phyloP scores from a whole-genome alignment of 2,888 invertebrate species.

The Loripinus fragilis region DNA sequence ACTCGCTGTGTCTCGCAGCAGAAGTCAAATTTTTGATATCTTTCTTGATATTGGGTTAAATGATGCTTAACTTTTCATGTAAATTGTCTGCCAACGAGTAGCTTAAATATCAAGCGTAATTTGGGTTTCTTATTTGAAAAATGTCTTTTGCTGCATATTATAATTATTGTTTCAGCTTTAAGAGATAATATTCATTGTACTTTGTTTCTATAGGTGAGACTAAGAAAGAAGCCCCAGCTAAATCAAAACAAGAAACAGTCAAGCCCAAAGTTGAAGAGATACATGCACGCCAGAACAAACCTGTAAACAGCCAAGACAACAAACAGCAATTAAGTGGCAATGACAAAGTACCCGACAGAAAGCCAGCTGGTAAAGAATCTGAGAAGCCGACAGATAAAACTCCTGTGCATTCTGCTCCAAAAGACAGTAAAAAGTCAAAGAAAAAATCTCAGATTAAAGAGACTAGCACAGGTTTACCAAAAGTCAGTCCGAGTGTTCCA shows the following conservation, averaged over 20 bases:
- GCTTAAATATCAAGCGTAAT: too few relatives aligned
- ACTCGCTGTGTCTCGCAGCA: too few relatives aligned
- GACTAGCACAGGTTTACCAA: constrained; percentile 67
- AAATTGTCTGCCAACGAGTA: too few relatives aligned
- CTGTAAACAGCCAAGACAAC: neutral
- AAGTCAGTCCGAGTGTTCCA: constrained; percentile 60
- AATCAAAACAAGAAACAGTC: constrained; percentile 19
- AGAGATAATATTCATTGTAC: neutral
- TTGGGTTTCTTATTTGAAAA: too few relatives aligned
- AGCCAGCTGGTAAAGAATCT: constrained; percentile 22
- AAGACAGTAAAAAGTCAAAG: constrained; percentile 36
- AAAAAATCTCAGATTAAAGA: constrained; percentile 58
- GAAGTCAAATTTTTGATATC: too few relatives aligned
- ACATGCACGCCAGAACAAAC: neutral
- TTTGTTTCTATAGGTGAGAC: neutral
- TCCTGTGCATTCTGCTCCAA: constrained; percentile 2
- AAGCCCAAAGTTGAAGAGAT: constrained; percentile 21
- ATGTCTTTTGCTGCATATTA: too few relatives aligned
- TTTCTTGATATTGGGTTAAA: too few relatives aligned
- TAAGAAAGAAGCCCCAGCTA: neutral
- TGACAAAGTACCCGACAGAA: constrained; percentile 37
- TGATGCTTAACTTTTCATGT: too few relatives aligned
- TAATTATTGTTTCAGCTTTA: too few relatives aligned
- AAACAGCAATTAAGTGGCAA: neutral
- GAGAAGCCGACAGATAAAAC: neutral